These are phyloP conservation scores for Tholera decimalis DNA, from an alignment of 2,888 invertebrate species.

Conservation along the genomic window DNA sequence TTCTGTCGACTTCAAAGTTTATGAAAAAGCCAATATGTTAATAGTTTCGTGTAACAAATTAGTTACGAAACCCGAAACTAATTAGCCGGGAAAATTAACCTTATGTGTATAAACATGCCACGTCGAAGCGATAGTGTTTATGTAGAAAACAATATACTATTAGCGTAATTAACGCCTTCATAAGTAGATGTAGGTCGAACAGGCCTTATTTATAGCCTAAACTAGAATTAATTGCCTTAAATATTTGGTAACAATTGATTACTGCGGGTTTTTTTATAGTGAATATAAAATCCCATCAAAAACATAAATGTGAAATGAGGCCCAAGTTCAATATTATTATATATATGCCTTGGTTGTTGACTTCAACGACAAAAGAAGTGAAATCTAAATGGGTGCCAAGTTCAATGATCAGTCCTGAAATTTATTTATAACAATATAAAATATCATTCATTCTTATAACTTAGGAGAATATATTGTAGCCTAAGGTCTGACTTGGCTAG, in stretches of 20 bases:
- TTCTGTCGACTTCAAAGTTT: too few relatives aligned
- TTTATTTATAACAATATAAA: too few relatives aligned
- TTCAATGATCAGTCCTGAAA: too few relatives aligned
- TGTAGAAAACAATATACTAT: slow-evolving; percentile 14
- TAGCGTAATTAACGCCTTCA: slow-evolving; percentile 15
- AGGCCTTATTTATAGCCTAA: neutral
- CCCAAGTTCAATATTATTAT: too few relatives aligned
- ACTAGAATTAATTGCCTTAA: neutral
- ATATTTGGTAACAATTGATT: neutral
- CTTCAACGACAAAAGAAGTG: too few relatives aligned
- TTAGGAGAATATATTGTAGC: too few relatives aligned
- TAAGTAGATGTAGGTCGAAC: neutral
- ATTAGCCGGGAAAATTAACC: slow-evolving; percentile 33
- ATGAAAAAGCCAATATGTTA: slow-evolving; percentile 27
- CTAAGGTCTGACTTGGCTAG: too few relatives aligned
- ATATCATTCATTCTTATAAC: too few relatives aligned
- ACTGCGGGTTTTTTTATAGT: neutral
- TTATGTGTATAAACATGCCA: slow-evolving; percentile 46
- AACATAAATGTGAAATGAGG: too few relatives aligned
- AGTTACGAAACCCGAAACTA: slow-evolving; percentile 50
- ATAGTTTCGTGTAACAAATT: slow-evolving; percentile 23
- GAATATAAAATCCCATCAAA: too few relatives aligned
- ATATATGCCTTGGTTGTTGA: too few relatives aligned
- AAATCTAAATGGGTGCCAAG: too few relatives aligned
- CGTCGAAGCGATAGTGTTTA: slow-evolving; percentile 22